phyloP scores from a whole-genome alignment of 2,113 vertebrate genomes.

The Epinephelus cyanopodus region DNA sequence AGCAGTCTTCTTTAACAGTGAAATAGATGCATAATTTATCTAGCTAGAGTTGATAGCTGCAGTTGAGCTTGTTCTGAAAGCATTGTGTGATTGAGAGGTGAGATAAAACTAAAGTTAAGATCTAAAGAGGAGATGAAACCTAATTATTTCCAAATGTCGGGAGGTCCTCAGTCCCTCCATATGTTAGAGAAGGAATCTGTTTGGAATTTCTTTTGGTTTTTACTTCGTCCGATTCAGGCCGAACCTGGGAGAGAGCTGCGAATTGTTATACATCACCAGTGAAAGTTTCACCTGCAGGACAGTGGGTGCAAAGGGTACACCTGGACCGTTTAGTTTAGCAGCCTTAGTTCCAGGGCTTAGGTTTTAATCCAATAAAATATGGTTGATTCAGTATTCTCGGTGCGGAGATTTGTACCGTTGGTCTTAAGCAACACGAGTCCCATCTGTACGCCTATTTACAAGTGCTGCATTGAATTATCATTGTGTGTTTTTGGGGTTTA shows the following conservation, averaged over 20 bases:
- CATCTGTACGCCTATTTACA: slow-evolving; percentile 15
- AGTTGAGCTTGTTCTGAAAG: not conserved
- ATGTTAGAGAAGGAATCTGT: slow-evolving; percentile 27
- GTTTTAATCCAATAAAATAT: slow-evolving; percentile 58
- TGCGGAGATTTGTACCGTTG: not conserved
- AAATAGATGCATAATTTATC: slow-evolving; percentile 12
- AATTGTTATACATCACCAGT: not conserved
- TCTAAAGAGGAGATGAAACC: slow-evolving; percentile 1
- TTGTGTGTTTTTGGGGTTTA: slow-evolving; percentile 18
- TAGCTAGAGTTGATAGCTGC: not conserved
- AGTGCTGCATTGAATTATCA: slow-evolving; percentile 22
- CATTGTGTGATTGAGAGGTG: slow-evolving; percentile 24
- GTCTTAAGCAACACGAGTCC: slow-evolving; percentile 11
- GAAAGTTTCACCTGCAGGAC: slow-evolving; percentile 12
- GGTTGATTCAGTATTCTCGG: slow-evolving; percentile 35
- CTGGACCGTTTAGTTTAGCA: not conserved
- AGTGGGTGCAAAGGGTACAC: slow-evolving; percentile 7
- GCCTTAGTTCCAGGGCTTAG: slow-evolving; percentile 24
- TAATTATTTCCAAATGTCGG: slow-evolving; percentile 50
- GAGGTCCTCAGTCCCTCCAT: not conserved
- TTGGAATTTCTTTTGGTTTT: slow-evolving; percentile 33
- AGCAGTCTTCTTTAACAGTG: not conserved
- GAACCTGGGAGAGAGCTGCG: not conserved
- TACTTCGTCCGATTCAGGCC: not conserved
- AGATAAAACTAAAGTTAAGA: not conserved